A percentile compares a stretch with the other conserved stretches of the same genome.
phyloP scores from a whole-genome alignment of 2,797 vertebrate genomes.

The Semaprochilodus insignis region DNA sequence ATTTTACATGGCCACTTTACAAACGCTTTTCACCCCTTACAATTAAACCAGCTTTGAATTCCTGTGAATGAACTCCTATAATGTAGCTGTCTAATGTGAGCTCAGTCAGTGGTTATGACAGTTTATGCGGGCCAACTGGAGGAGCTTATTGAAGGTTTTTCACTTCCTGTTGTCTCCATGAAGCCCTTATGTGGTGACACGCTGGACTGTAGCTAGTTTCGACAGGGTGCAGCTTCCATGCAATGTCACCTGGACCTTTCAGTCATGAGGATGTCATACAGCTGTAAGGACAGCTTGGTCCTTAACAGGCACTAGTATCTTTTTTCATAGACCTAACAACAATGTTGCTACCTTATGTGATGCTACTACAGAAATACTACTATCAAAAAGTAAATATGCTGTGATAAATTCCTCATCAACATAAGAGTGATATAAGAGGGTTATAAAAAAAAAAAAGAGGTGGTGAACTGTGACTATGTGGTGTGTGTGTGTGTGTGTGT shows the following conservation, averaged over 20 bases:
- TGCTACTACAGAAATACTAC: background rate
- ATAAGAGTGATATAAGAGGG: background rate
- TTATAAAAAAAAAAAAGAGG: background rate
- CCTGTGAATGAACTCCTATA: too few relatives aligned
- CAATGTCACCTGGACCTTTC: conserved; percentile 33
- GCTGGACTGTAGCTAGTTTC: conserved; percentile 75
- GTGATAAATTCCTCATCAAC: background rate
- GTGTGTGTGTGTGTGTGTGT: conserved; percentile 20
- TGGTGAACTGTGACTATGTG: too few relatives aligned
- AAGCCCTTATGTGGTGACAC: conserved; percentile 69
- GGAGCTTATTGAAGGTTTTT: conserved; percentile 66
- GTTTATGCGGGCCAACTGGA: conserved; percentile 52
- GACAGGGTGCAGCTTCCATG: conserved; percentile 62
- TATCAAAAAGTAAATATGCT: background rate
- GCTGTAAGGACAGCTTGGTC: background rate
- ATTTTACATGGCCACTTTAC: too few relatives aligned
- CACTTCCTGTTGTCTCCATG: conserved; percentile 75
- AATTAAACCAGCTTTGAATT: too few relatives aligned
- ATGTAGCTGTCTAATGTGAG: background rate
- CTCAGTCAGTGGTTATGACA: conserved; percentile 1
- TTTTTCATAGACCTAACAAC: background rate
- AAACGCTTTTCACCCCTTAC: too few relatives aligned
- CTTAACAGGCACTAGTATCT: background rate
- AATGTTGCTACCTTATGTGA: background rate
- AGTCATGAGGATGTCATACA: conserved; percentile 19